phyloP scores from a whole-genome alignment of 2,797 vertebrate genomes.

The Knipowitschia caucasica region DNA sequence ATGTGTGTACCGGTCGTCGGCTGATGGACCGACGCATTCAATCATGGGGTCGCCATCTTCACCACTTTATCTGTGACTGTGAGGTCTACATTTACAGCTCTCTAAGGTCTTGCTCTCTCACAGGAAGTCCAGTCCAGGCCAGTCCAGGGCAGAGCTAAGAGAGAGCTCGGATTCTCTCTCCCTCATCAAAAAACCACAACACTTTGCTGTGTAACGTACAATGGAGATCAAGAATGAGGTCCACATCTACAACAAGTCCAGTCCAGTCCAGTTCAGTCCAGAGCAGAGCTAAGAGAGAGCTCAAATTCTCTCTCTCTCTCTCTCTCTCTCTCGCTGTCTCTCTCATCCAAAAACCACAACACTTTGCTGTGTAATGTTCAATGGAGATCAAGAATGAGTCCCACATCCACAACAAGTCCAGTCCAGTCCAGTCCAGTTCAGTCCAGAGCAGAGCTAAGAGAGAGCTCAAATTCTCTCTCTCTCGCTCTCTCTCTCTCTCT shows the following conservation, averaged over 20 bases:
- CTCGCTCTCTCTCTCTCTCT: background rate
- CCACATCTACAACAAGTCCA: background rate
- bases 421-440: no score
- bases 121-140: background rate
- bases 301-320: background rate
- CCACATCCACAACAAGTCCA: background rate
- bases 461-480: background rate
- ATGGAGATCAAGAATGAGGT: no score
- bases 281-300: background rate
- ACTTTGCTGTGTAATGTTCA: conserved; percentile 1
- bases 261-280: background rate
- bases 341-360: background rate
- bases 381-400: no score
- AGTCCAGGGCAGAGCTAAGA: background rate
- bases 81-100: background rate
- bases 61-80: background rate
- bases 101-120: background rate
- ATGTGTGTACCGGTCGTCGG: conserved; percentile 15
- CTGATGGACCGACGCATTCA: background rate
- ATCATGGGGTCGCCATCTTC: conserved; percentile 1
- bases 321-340: no score
- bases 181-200: background rate
- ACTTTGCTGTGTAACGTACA: conserved; percentile 1
- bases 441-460: background rate
- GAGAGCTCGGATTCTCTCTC: background rate